phyloP scores from a whole-genome alignment of 2,113 vertebrate species.

The Diadophis punctatus region DNA sequence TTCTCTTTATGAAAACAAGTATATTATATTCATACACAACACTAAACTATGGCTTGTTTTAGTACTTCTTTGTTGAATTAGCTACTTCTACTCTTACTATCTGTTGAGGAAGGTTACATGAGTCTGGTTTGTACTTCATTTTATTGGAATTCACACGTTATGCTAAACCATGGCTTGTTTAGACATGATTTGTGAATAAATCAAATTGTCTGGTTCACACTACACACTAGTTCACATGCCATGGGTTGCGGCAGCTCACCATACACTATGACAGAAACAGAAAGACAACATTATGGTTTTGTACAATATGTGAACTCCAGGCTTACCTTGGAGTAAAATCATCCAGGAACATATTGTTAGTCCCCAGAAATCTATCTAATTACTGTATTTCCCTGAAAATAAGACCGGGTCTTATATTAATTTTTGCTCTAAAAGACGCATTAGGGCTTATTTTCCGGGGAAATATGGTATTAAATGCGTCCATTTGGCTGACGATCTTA shows the following conservation, averaged over 20 bases:
- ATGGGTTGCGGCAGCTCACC: background rate
- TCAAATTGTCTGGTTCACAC: background rate
- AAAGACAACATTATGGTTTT: background rate
- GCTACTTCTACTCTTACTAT: background rate
- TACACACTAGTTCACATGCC: background rate
- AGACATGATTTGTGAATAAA: background rate
- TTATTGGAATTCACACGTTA: background rate
- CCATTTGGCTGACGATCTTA: too few relatives aligned
- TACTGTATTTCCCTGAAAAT: background rate
- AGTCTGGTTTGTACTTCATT: background rate
- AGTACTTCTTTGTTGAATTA: background rate
- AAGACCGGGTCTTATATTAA: too few relatives aligned
- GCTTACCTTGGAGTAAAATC: background rate
- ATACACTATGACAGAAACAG: background rate
- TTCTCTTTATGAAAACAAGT: background rate
- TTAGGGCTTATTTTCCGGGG: too few relatives aligned
- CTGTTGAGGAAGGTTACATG: too few relatives aligned
- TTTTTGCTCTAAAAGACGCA: too few relatives aligned
- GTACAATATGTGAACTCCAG: background rate
- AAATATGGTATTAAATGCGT: too few relatives aligned
- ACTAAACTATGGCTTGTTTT: background rate
- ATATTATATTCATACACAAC: background rate
- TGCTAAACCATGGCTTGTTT: background rate
- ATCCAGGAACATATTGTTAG: background rate
- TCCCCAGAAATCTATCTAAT: background rate